Evolutionary conservation across 2,797 vertebrate genomes (phyloP).

Genomic region (Myiothlypis chrysogaster): DNA sequence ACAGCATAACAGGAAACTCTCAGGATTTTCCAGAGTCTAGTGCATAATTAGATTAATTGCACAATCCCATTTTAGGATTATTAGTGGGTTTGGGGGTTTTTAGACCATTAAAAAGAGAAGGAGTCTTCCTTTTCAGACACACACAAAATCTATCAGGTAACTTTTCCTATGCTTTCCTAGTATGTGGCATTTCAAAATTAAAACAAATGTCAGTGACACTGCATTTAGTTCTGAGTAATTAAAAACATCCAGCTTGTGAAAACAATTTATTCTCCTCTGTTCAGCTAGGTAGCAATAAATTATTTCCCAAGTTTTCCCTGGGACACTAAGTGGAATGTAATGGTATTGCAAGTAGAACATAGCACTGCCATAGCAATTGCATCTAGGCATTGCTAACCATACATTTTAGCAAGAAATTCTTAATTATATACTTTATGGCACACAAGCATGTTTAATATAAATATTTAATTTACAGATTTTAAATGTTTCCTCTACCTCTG

Average conservation of each 20-base stretch:
- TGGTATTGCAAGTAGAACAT: not conserved
- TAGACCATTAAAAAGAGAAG: slow-evolving; percentile 25
- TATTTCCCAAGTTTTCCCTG: not conserved
- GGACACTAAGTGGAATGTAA: not conserved
- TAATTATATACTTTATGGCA: not conserved
- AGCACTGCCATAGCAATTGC: not conserved
- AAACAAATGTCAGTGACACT: not conserved
- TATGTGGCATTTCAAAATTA: not conserved
- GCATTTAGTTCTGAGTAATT: not conserved
- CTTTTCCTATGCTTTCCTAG: not conserved
- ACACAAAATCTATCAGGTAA: not conserved
- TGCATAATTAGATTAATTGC: slow-evolving; percentile 36
- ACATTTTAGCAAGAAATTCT: not conserved
- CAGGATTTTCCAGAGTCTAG: not conserved
- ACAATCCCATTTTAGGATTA: slow-evolving; percentile 24
- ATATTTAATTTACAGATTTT: not conserved
- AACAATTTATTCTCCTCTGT: not conserved
- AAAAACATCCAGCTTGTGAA: not conserved
- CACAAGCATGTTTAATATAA: not conserved
- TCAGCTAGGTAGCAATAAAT: not conserved
- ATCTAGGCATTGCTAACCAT: not conserved
- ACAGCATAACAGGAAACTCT: not conserved
- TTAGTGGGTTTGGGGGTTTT: not conserved
- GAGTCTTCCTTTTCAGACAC: not conserved
- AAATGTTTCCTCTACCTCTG: not conserved